Conservation (phyloP, 2,888 invertebrate species). For the Isoperla grammatica region DNA sequence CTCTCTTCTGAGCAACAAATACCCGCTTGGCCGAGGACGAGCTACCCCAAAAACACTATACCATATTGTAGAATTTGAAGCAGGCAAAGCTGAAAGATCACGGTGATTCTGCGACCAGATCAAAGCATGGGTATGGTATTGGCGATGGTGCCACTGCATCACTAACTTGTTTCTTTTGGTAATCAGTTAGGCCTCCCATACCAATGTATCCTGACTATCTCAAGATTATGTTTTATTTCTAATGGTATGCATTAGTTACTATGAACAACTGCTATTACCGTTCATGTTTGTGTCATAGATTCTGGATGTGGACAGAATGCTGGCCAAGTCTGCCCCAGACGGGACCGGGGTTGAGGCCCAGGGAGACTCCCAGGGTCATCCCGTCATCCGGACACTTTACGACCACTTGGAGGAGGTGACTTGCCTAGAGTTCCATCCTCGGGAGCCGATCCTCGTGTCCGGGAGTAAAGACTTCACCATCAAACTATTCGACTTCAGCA, state of each 20-base stretch:
- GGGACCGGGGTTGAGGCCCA: constrained; percentile 53
- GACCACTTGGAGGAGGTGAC: constrained; percentile 98
- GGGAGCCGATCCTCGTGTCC: constrained; percentile 89
- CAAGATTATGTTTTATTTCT: background rate
- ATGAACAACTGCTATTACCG: too few relatives aligned
- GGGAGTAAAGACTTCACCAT: constrained; percentile 92
- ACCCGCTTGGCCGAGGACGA: too few relatives aligned
- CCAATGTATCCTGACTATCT: too few relatives aligned
- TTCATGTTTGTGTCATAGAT: constrained; percentile 58
- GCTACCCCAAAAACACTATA: too few relatives aligned
- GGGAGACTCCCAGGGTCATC: constrained; percentile 88
- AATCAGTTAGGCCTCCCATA: too few relatives aligned
- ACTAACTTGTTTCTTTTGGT: too few relatives aligned
- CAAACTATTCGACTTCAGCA: constrained; percentile 96
- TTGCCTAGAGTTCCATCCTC: constrained; percentile 93
- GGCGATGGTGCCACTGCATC: too few relatives aligned
- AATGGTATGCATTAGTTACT: background rate
- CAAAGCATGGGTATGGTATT: too few relatives aligned
- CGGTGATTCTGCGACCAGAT: too few relatives aligned
- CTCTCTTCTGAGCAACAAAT: too few relatives aligned
- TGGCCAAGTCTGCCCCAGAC: constrained; percentile 94
- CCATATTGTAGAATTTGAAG: too few relatives aligned
- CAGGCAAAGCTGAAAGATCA: too few relatives aligned
- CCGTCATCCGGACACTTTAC: constrained; percentile 94
- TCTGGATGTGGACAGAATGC: constrained; percentile 97